Evolutionary conservation across 2,113 vertebrate genomes (phyloP).

Genomic region (Lepisosteus oculatus): DNA sequence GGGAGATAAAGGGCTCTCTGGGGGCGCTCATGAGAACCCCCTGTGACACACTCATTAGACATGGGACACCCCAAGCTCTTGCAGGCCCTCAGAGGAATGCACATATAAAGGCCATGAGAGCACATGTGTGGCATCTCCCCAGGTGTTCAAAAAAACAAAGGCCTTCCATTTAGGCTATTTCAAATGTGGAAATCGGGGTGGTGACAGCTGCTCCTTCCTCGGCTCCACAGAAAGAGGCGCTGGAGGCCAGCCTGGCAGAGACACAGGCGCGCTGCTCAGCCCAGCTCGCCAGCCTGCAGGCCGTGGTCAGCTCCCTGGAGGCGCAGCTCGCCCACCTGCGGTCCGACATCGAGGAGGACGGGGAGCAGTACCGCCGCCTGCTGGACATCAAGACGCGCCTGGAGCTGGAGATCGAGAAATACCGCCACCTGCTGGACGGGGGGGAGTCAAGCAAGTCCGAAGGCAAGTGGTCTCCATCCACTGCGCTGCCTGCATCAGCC

Average conservation of each 20-base stretch:
- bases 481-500: no score
- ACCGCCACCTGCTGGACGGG: constrained; percentile 5
- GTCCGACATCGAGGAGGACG: constrained; percentile 49
- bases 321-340: constrained; percentile 49
- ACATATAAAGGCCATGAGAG: no score
- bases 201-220: neutral
- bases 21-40: no score
- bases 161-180: no score
- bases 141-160: no score
- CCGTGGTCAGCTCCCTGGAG: constrained; percentile 41
- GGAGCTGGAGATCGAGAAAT: neutral
- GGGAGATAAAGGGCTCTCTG: no score
- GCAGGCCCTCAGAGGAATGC: no score
- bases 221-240: constrained; percentile 46
- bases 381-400: constrained; percentile 6
- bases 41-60: no score
- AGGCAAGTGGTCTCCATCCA: neutral
- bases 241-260: constrained; percentile 49
- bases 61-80: no score
- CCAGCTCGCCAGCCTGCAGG: constrained; percentile 54
- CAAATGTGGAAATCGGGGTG: no score
- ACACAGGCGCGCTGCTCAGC: constrained; percentile 52
- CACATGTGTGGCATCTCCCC: no score
- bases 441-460: neutral
- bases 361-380: neutral